These are phyloP conservation scores for Sisor rabdophorus DNA, from an alignment of 2,113 vertebrate genomes.

Conservation along the genomic window DNA sequence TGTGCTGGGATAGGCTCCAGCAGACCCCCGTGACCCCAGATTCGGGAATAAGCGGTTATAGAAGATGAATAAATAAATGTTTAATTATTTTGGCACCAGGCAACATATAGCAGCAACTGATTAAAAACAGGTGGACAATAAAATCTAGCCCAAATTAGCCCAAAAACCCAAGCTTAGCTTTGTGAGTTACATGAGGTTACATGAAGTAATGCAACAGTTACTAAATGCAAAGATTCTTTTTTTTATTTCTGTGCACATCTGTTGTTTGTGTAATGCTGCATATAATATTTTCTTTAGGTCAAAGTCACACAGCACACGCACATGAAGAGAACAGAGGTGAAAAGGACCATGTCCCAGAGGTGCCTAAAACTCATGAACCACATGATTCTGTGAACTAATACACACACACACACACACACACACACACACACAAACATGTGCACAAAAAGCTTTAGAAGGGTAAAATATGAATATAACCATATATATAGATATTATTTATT, in stretches of 20 bases:
- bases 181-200: neutral
- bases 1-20: no score
- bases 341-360: constrained; percentile 73
- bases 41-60: no score
- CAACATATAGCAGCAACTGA: neutral
- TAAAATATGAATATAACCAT: no score
- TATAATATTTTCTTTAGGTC: constrained; percentile 68
- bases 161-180: neutral
- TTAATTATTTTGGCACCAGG: neutral
- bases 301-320: constrained; percentile 96
- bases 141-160: neutral
- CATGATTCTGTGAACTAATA: neutral
- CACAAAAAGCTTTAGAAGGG: no score
- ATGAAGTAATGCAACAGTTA: neutral
- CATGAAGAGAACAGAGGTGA: constrained; percentile 96
- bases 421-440: no score
- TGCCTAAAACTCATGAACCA: constrained; percentile 15
- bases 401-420: no score
- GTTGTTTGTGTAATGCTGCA: constrained; percentile 19
- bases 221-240: neutral
- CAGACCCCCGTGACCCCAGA: no score
- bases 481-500: no score
- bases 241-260: constrained; percentile 18
- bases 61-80: no score
- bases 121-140: neutral